Percentiles rank a stretch among this genome's conserved stretches.
Evolutionary conservation across 2,797 vertebrate species (phyloP).

Genomic region (Sphenopsis melanotis): DNA sequence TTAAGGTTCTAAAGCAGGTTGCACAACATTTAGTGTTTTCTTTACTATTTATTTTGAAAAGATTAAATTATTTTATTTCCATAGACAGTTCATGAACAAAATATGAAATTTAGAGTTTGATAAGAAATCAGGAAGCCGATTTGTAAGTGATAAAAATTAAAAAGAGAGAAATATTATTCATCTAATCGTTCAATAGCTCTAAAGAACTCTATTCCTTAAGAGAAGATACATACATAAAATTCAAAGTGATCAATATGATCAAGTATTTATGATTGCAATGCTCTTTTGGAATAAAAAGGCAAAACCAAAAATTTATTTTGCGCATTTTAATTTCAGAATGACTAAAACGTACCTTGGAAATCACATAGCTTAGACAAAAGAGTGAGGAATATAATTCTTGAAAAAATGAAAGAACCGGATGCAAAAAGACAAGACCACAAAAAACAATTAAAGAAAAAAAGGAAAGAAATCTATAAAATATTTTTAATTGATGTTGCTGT

Average conservation of each 20-base stretch:
- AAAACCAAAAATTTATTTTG: not conserved
- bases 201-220: not conserved
- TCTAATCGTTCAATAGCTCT: not conserved
- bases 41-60: not conserved
- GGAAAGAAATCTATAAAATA: not conserved
- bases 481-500: not conserved
- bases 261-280: not conserved
- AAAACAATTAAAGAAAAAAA: not conserved
- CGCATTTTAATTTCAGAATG: not conserved
- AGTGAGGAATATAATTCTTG: not conserved
- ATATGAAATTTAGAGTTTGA: not conserved
- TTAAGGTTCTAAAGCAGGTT: no score
- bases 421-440: not conserved
- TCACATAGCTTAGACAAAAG: not conserved
- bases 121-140: not conserved
- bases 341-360: not conserved
- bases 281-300: not conserved
- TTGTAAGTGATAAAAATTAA: not conserved
- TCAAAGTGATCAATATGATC: not conserved
- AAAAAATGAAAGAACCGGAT: not conserved
- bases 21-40: no score
- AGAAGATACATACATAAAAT: not conserved
- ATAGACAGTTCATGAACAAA: not conserved
- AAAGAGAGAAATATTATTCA: not conserved
- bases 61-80: not conserved